A percentile compares a stretch with the other conserved stretches of the same genome.
Conservation (phyloP, 2,113 vertebrate genomes). For the Leptobrachium ailaonicum region DNA sequence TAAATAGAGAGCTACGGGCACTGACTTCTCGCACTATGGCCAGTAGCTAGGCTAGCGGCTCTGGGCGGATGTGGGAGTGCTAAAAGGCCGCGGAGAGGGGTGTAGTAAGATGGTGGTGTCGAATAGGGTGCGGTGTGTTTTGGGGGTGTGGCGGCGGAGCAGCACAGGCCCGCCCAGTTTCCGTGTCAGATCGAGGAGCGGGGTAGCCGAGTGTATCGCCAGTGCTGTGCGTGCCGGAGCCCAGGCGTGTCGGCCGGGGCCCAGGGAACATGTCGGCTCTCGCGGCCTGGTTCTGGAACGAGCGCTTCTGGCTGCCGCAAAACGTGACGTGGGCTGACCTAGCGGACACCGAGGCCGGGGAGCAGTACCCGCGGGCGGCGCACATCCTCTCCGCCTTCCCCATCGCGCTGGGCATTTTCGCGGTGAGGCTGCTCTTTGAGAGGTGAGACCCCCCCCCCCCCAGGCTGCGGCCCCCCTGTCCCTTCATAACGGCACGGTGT, state of each 20-base stretch:
- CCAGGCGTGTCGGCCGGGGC: not conserved
- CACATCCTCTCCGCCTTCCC: constrained; percentile 83
- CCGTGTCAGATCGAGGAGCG: constrained; percentile 44
- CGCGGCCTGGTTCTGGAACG: constrained; percentile 93
- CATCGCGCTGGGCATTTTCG: constrained; percentile 82
- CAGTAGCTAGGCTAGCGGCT: not conserved
- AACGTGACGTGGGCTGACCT: constrained; percentile 95
- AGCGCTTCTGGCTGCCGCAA: constrained; percentile 91
- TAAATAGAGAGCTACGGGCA: no score
- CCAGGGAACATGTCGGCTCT: constrained; percentile 56
- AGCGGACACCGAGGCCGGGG: constrained; percentile 73
- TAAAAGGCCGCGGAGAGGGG: not conserved
- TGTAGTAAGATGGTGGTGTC: constrained; percentile 22
- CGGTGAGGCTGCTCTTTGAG: constrained; percentile 86
- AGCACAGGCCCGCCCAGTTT: constrained; percentile 7
- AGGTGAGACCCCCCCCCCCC: constrained; percentile 68
- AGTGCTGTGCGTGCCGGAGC: constrained; percentile 4
- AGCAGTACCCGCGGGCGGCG: constrained; percentile 71
- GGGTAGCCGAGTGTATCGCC: constrained; percentile 40
- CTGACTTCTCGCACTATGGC: no score
- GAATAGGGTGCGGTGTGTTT: constrained; percentile 21
- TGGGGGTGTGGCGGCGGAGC: constrained; percentile 21
- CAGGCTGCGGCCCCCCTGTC: not conserved
- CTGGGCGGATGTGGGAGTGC: not conserved
- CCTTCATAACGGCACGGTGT: no score